Evolutionary conservation across 2,797 vertebrate species (phyloP).

Genomic region (Eulemur mongoz): DNA sequence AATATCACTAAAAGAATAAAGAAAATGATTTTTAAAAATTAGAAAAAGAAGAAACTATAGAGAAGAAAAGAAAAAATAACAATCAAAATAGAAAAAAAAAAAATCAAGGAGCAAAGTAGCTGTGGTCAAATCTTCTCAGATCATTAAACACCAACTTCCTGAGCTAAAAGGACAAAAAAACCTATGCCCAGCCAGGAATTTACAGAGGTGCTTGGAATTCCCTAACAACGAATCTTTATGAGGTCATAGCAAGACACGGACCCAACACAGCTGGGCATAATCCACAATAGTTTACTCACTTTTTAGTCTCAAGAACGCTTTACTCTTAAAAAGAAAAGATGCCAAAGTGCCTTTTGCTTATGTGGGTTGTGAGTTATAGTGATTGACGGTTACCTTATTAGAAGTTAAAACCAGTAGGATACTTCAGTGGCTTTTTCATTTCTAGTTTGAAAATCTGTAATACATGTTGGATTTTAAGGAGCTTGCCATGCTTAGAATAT

Average conservation of each 20-base stretch:
- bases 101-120: not conserved
- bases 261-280: not conserved
- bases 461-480: not conserved
- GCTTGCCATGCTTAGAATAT: not conserved
- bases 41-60: not conserved
- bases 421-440: not conserved
- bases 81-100: not conserved
- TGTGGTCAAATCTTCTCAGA: not conserved
- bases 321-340: not conserved
- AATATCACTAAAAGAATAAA: not conserved
- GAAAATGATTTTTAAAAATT: not conserved
- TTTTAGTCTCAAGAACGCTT: not conserved
- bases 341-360: not conserved
- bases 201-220: no score
- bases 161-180: not conserved
- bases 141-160: not conserved
- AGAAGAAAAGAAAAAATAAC: not conserved
- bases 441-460: not conserved
- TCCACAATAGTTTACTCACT: not conserved
- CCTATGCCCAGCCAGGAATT: not conserved
- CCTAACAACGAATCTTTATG: not conserved
- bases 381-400: not conserved
- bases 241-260: not conserved
- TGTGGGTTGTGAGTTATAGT: not conserved
- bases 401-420: not conserved